These are phyloP conservation scores for Gallinago media DNA, from an alignment of 2,113 vertebrate species.

Conservation along the genomic window DNA sequence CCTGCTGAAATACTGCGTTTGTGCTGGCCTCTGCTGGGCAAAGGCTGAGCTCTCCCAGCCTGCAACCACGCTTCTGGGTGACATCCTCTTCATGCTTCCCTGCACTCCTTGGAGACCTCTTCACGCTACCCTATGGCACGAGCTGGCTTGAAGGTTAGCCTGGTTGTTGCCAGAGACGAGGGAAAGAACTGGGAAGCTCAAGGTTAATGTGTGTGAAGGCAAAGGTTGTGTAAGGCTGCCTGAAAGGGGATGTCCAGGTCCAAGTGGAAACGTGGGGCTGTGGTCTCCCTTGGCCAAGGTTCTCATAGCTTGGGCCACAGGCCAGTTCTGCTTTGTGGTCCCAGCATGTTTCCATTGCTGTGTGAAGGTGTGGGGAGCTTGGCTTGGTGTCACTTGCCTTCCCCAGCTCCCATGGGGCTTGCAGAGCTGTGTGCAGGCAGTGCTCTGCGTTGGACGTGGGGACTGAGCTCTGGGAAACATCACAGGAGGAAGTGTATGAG, in stretches of 20 bases:
- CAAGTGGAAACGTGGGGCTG: fast-evolving
- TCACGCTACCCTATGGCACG: neutral
- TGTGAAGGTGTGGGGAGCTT: neutral
- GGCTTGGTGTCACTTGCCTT: neutral
- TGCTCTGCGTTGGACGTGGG: neutral
- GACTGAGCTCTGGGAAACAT: neutral
- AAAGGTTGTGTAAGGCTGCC: neutral
- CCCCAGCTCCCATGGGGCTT: neutral
- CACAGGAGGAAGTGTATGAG: neutral
- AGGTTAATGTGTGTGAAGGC: neutral
- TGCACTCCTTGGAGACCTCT: neutral
- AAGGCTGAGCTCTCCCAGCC: neutral
- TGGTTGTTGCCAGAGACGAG: neutral
- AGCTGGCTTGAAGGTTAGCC: neutral
- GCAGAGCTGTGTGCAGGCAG: neutral
- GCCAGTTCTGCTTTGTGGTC: neutral
- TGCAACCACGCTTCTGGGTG: fast-evolving
- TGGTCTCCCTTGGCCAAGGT: neutral
- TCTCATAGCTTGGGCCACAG: neutral
- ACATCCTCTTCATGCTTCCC: neutral
- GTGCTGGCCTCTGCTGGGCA: conserved; percentile 63
- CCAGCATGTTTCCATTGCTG: neutral
- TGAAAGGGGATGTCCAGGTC: neutral
- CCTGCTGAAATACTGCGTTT: neutral
- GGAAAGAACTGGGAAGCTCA: neutral